Evolutionary conservation across 2,797 vertebrate species (phyloP), one percentile per base, ranked within the genome.

Genomic region (Anniella stebbinsi): DNA sequence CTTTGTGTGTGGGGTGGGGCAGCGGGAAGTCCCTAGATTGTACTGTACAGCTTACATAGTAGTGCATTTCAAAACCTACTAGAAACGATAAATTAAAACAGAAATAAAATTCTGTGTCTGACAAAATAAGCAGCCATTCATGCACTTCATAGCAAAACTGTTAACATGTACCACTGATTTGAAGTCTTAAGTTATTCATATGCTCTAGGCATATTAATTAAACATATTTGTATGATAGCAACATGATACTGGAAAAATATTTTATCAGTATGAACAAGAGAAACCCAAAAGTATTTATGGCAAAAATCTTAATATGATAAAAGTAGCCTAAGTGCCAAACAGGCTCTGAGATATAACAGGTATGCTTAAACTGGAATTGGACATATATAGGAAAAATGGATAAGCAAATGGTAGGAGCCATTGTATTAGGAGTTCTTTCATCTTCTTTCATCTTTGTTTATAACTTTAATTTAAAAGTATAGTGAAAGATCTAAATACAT

Each of bases 391-490:
- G 84, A 54, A 33, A 85, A 72, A 73, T 51, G 15, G 41, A 69
- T 85, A 51, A 48, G 33, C 33, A 54, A 10, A 70, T 51, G 21
- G n/a, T 84, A 70, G 30, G 41, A 48, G 21, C 10, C 4, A 0
- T 13, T 45, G 4, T 70, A 57, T 76, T 48, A 51, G 11, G 33
- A 6, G 38, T 89, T 51, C 4, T 36, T 66, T 33, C 10, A 25
- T 48, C 60, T 76, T 4, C n/a, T 89, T 23, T 84, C 77, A 28
- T 4, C 23, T 0, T 88, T 93, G 87, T 69, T 45, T 30, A 88
- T 91, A 30, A 63, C 54, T 17, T 89, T 81, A 88, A n/a, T 23
- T 89, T 30, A 66, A 66, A 77, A 45, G 57, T 67, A 67, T 30
- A 33, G 25, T 2, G 60, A n/a, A 60, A 70, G 17, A 73, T 25